phyloP scores from a whole-genome alignment of 2,888 invertebrate species.

The Toxonevra muliebris region DNA sequence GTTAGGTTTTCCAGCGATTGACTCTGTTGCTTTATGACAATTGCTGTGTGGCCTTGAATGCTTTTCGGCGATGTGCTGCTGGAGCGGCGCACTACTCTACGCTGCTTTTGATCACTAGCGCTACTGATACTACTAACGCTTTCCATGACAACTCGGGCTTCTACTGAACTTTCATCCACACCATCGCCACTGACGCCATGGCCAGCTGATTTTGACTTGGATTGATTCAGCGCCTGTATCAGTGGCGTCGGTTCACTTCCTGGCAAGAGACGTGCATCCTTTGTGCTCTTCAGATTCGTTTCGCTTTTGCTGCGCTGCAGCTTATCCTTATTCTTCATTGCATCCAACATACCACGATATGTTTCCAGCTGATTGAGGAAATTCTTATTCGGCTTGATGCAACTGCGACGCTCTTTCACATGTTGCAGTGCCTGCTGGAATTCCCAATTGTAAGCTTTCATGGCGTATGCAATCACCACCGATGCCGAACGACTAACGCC shows the following conservation, averaged over 20 bases:
- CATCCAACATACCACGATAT: constrained; percentile 95
- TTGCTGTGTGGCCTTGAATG: constrained; percentile 48
- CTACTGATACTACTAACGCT: constrained; percentile 28
- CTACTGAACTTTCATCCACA: constrained; percentile 25
- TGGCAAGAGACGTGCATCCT: constrained; percentile 69
- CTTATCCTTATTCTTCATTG: constrained; percentile 94
- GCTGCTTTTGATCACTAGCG: constrained; percentile 54
- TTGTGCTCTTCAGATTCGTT: constrained; percentile 81
- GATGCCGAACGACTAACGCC: constrained; percentile 98
- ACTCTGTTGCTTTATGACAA: constrained; percentile 63
- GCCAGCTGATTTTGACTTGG: constrained; percentile 53
- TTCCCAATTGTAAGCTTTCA: constrained; percentile 97
- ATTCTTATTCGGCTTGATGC: constrained; percentile 95
- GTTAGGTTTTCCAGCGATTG: constrained; percentile 64
- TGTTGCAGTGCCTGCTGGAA: constrained; percentile 87
- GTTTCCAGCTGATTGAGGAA: constrained; percentile 94
- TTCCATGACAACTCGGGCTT: constrained; percentile 33
- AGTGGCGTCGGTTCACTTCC: constrained; percentile 72
- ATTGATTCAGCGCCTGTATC: constrained; percentile 68
- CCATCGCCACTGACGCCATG: constrained; percentile 40
- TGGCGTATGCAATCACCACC: constrained; percentile 97
- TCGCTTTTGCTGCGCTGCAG: constrained; percentile 93
- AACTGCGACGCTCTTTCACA: constrained; percentile 89
- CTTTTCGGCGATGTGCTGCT: constrained; percentile 63
- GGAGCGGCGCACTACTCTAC: constrained; percentile 56